These are phyloP conservation scores for Anolis carolinensis DNA, from an alignment of 2,113 vertebrate genomes.

Conservation along the genomic window DNA sequence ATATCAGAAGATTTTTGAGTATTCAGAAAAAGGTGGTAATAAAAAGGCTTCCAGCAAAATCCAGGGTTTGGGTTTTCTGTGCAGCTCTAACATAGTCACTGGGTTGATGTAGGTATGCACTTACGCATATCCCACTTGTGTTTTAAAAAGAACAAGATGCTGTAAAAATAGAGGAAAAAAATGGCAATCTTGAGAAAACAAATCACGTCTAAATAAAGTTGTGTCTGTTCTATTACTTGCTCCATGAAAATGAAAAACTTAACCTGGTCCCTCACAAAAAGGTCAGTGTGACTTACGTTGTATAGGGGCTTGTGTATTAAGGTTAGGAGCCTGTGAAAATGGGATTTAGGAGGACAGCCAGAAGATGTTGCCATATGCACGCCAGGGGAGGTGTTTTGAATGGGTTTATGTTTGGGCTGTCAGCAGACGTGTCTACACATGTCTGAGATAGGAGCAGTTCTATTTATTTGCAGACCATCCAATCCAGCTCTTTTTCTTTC, in stretches of 20 bases:
- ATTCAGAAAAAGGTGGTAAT: not conserved
- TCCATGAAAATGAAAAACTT: constrained; percentile 2
- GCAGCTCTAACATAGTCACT: not conserved
- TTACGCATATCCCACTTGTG: constrained; percentile 22
- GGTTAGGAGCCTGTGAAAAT: not conserved
- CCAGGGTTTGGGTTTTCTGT: not conserved
- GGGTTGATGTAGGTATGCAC: constrained; percentile 1
- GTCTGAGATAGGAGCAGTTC: not conserved
- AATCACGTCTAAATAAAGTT: constrained; percentile 20
- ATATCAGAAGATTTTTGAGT: not conserved
- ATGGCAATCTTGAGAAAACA: constrained; percentile 14
- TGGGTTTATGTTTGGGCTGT: not conserved
- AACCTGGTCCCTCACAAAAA: not conserved
- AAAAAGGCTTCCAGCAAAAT: not conserved
- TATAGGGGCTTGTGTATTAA: not conserved
- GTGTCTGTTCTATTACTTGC: not conserved
- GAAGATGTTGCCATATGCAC: not conserved
- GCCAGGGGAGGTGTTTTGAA: not conserved
- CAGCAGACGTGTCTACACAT: not conserved
- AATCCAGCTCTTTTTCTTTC: not conserved
- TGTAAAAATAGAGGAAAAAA: not conserved
- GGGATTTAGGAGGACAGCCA: not conserved
- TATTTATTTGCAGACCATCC: not conserved
- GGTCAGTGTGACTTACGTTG: constrained; percentile 19
- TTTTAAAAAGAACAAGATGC: constrained; percentile 25